Evolutionary conservation across 2,888 invertebrate species (phyloP), one percentile per base, ranked within the genome.

Genomic region (Hedychridium roseum): DNA sequence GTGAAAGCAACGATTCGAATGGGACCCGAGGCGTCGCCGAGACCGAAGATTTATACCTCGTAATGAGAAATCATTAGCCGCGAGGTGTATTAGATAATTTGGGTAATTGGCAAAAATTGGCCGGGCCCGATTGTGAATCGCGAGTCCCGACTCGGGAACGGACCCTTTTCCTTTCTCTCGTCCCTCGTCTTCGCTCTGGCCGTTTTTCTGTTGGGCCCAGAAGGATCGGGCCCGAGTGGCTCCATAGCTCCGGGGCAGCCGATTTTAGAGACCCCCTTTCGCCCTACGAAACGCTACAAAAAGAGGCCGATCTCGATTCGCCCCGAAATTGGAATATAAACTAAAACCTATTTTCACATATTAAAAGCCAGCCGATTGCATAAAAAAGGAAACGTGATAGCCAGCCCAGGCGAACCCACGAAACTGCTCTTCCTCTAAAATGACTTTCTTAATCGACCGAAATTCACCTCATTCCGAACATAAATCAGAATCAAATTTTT

Each of bases 11-110:
- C 43, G 7, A 32, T 38, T 40, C 48, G 60, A 52, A 64, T 67
- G 58, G 57, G 52, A 63, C 71, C 64, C 50, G 46, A 40, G 67
- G 64, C 64, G 44, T 47, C 31, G 45, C 49, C 47, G 43, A 45
- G 37, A 57, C 55, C 37, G 54, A 60, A 77, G 78, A 78, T 78
- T 78, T 78, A 78, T 77, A 74, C 74, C 75, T 74, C 64, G 74
- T 76, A 78, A 77, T 76, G 76, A 76, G 76, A 76, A 78, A 77
- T 78, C 75, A 77, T 77, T 76, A 76, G 74, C 73, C 74, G 69
- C 64, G 58, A 75, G 69, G 69, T 67, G 71, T 70, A 77, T 78
- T 78, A 76, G 78, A 75, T 70, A 74, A 76, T 76, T 76, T 74
- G 59, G 67, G 75, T 77, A 78, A 78, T 78, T 72, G 76, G 56